Evolutionary conservation across 2,888 invertebrate species (phyloP).

Genomic region (Plutella xylostella): DNA sequence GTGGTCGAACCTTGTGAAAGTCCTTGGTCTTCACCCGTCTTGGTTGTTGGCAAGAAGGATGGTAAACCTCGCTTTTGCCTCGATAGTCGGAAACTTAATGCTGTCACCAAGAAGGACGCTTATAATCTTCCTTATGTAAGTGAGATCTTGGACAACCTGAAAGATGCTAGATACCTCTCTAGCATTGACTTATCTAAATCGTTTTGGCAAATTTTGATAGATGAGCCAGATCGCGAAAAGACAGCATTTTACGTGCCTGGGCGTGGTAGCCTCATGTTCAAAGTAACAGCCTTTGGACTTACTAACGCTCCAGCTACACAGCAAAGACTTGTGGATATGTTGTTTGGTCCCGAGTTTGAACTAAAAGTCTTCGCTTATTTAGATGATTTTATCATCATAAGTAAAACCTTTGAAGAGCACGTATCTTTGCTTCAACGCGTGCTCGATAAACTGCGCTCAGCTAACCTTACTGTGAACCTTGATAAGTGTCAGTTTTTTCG

Average conservation of each 20-base stretch:
- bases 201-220: slow-evolving; percentile 9
- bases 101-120: slow-evolving; percentile 7
- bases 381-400: slow-evolving; percentile 20
- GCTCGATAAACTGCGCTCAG: slow-evolving; percentile 14
- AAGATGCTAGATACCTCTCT: slow-evolving; percentile 14
- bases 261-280: not conserved
- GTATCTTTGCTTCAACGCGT: slow-evolving; percentile 16
- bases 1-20: slow-evolving; percentile 16
- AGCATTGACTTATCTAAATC: not conserved
- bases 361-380: slow-evolving; percentile 18
- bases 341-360: slow-evolving; percentile 18
- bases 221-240: slow-evolving; percentile 13
- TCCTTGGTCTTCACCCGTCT: slow-evolving; percentile 19
- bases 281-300: slow-evolving; percentile 10
- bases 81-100: slow-evolving; percentile 18
- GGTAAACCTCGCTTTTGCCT: slow-evolving; percentile 18
- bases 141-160: slow-evolving; percentile 13
- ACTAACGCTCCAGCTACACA: slow-evolving; percentile 23
- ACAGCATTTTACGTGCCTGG: slow-evolving; percentile 14
- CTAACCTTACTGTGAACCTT: slow-evolving; percentile 19
- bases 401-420: slow-evolving; percentile 19
- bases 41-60: slow-evolving; percentile 11
- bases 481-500: slow-evolving; percentile 13
- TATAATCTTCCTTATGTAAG: not conserved
- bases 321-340: slow-evolving; percentile 20